Evolutionary conservation across 2,888 invertebrate species (phyloP), one percentile per base, ranked within the genome.

Genomic region (Cryptus viduatorius): DNA sequence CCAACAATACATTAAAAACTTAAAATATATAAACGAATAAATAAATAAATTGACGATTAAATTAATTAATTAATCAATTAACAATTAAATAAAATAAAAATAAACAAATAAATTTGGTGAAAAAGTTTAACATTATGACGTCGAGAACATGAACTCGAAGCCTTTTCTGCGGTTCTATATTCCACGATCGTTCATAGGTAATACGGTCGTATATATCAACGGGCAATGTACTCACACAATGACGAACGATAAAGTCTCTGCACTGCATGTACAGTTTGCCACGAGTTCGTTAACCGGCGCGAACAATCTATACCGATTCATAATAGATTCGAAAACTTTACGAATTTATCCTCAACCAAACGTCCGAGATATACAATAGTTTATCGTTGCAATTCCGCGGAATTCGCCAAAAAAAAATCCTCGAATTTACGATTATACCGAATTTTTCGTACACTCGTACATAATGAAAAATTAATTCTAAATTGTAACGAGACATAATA

Each of bases 251-350:
- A 24, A 19, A 56, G 56, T 56, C 19, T 56, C 19, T 56, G 24
- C 56, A 4, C 37, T 37, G 24, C 56, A 56, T 56, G 56, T 19
- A 24, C 10, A 56, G 56, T 56, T 56, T 19, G 24, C 56, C 61
- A 4, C 61, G 61, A 61, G 61, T 61, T 61, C 61, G 14, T 61
- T 61, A 12, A 61, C 61, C 61, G 37, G 37, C 16, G n/a, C 61
- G 37, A 61, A 61, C 61, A 37, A 61, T 61, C 61, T 61, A 61
- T 61, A 61, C n/a, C 61, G 61, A 61, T 61, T 29, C 61, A 61
- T 61, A 61, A 61, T 61, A 31, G 37, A 61, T 61, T 56, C 24
- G 24, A 12, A 56, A 56, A 56, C 56, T 56, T 56, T 8, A 37
- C 37, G 37, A 7, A 37, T 37, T 37, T 37, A 37, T 37, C 37